Evolutionary conservation across 1,140 invertebrate species (phyloP).

Genomic region (Portunus trituberculatus): DNA sequence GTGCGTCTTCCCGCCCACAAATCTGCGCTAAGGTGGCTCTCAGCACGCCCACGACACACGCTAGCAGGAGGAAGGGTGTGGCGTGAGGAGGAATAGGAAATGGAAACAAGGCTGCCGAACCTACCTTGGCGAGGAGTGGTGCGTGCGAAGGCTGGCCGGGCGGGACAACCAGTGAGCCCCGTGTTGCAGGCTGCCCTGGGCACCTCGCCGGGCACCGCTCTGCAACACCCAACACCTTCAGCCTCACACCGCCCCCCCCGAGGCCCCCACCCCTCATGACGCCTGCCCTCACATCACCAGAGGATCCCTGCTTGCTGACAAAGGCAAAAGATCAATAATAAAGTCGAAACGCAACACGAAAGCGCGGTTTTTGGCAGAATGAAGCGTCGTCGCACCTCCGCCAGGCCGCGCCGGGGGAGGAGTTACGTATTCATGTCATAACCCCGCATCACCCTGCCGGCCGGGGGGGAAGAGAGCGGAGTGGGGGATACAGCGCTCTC

Average conservation of each 20-base stretch:
- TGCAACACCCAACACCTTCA: slow-evolving; percentile 18
- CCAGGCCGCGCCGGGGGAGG: slow-evolving; percentile 32
- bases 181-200: slow-evolving; percentile 58
- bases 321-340: slow-evolving; percentile 34
- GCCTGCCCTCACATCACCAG: background rate
- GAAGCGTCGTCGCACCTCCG: slow-evolving; percentile 45
- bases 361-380: background rate
- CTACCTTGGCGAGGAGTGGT: slow-evolving; percentile 29
- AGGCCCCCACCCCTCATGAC: background rate
- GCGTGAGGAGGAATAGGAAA: background rate
- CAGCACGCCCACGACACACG: slow-evolving; percentile 48
- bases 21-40: slow-evolving; percentile 30
- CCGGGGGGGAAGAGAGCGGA: background rate
- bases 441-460: slow-evolving; percentile 24
- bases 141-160: slow-evolving; percentile 41
- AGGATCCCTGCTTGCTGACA: background rate
- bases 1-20: slow-evolving; percentile 59
- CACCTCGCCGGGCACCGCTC: slow-evolving; percentile 30
- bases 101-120: background rate
- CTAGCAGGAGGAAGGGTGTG: slow-evolving; percentile 11
- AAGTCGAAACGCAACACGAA: slow-evolving; percentile 24
- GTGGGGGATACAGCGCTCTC: background rate
- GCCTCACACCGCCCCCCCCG: background rate
- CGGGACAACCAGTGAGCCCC: slow-evolving; percentile 28
- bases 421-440: slow-evolving; percentile 63